Conservation (phyloP, 1,140 invertebrate species). For the Sesamia nonagrioides region DNA sequence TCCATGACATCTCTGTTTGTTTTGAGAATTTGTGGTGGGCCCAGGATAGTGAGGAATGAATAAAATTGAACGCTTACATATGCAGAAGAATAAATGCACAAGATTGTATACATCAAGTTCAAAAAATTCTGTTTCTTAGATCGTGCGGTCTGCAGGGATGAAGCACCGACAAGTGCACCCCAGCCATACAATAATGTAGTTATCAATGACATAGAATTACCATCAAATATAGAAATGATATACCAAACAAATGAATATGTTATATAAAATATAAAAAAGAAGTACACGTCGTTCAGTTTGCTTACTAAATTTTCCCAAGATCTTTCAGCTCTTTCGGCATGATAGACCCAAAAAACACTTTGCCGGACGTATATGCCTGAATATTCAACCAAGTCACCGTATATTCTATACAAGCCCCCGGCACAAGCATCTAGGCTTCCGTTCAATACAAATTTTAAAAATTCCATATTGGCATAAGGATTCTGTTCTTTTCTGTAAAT, state of each 20-base stretch:
- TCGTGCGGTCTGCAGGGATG: slow-evolving; percentile 62
- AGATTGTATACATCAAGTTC: slow-evolving; percentile 66
- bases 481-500: slow-evolving; percentile 65
- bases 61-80: slow-evolving; percentile 74
- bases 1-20: slow-evolving; percentile 68
- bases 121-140: slow-evolving; percentile 73
- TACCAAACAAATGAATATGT: slow-evolving; percentile 67
- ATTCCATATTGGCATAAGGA: slow-evolving; percentile 58
- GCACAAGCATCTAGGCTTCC: slow-evolving; percentile 72
- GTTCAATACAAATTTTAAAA: slow-evolving; percentile 64
- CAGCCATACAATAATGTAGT: slow-evolving; percentile 67
- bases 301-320: slow-evolving; percentile 69
- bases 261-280: slow-evolving; percentile 73
- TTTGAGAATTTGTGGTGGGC: slow-evolving; percentile 65
- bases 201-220: slow-evolving; percentile 54
- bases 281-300: slow-evolving; percentile 68
- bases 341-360: slow-evolving; percentile 72
- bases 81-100: slow-evolving; percentile 70
- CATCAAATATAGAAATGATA: slow-evolving; percentile 64
- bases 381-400: slow-evolving; percentile 70
- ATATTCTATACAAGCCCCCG: slow-evolving; percentile 76
- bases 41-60: slow-evolving; percentile 73
- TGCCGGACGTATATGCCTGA: slow-evolving; percentile 74
- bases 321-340: slow-evolving; percentile 64
- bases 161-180: slow-evolving; percentile 70